These are phyloP conservation scores for Pollicipes pollicipes DNA, from an alignment of 1,140 invertebrate species.

Conservation along the genomic window DNA sequence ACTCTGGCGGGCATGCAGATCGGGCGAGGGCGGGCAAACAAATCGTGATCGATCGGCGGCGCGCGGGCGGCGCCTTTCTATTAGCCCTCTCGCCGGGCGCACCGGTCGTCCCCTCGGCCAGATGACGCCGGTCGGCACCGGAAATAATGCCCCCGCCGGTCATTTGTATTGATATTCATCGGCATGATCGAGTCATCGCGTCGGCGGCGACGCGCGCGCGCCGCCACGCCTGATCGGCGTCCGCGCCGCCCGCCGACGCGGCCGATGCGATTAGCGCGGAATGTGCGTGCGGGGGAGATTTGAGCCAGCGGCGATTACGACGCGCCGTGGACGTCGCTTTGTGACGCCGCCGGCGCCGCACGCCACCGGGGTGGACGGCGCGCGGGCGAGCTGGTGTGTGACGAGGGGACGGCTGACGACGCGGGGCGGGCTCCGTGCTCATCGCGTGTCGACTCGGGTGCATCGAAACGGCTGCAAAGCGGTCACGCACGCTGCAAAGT, in stretches of 20 bases:
- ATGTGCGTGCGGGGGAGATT: not conserved
- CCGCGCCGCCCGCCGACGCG: too few relatives aligned
- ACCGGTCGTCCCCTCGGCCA: not conserved
- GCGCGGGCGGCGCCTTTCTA: not conserved
- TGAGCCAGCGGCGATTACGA: not conserved
- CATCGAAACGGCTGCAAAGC: too few relatives aligned
- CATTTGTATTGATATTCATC: conserved; percentile 2
- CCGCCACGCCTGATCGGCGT: not conserved
- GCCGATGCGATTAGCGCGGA: not conserved
- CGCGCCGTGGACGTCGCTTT: not conserved
- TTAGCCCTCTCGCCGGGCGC: not conserved
- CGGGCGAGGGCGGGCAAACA: not conserved
- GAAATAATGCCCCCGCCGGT: not conserved
- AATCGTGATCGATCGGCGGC: not conserved
- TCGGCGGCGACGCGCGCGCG: too few relatives aligned
- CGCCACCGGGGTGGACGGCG: not conserved
- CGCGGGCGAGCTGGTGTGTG: too few relatives aligned
- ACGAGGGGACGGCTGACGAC: too few relatives aligned
- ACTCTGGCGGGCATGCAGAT: too few relatives aligned
- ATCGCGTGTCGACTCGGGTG: too few relatives aligned
- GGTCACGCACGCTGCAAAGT: too few relatives aligned
- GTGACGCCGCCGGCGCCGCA: not conserved
- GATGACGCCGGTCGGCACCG: not conserved
- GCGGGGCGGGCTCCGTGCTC: too few relatives aligned
- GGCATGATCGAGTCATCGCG: not conserved